Base-by-base conservation (phyloP, 2,888 invertebrate genomes). In the Amorpha juglandis region DNA sequence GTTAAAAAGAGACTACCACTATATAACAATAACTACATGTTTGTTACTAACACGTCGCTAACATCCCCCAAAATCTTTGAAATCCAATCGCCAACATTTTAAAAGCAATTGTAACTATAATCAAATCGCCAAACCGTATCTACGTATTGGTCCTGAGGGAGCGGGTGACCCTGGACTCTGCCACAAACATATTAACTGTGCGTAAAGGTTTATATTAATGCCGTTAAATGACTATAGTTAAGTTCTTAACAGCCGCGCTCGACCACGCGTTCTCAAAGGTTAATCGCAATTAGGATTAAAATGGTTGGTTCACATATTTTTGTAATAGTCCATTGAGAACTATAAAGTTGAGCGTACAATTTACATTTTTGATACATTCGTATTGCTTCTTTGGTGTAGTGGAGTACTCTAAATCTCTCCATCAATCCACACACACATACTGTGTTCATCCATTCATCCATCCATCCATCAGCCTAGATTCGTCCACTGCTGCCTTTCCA, bases 111-210 rank as follows among this genome's bases (percentile, higher is more conserved):
- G 19, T 12, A 42, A 35, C 55, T 55, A 38, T 42, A 42, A 38
- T 58, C 38, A 42, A 58, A 42, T 12, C 38, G 19, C 19, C 35
- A 21, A 52, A 52, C 52, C 35, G 6, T 48, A 16, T n/a, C 45
- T 11, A 1, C 45, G 9, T 14, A 45, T 6, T 50, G 50, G 16
- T 58, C 50, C 50, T 16, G 6, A 19, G 50, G n/a, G 19, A 38
- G 12, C 38, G 16, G 19, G 16, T 42, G 58, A 58, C 38, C 58
- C 9, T 52, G 58, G 38, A 16, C 11, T 16, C 7, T 69, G 69
- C 74, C 65, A 73, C 79, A 81, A 80, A 81, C 81, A 78, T 81
- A 81, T 81, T 81, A 81, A 79, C 74, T 72, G 73, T 71, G 75
- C 76, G 72, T 73, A 72, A 71, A 69, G 73, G 74, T 75, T 70